Evolutionary conservation across 2,797 vertebrate species (phyloP), one percentile per base, ranked within the genome.

Genomic region (Cygnus olor): DNA sequence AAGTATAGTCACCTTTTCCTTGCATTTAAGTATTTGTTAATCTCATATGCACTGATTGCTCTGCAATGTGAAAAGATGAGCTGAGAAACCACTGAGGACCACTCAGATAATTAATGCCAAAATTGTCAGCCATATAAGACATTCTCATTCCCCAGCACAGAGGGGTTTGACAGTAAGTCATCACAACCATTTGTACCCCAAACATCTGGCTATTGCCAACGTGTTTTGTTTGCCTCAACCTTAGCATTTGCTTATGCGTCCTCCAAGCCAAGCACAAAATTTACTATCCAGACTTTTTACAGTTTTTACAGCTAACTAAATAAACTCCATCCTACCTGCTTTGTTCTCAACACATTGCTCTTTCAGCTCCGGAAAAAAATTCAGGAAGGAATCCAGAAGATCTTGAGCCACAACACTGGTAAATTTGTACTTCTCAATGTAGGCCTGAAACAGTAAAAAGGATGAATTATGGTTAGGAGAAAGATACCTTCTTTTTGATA

Each of bases 391-490:
- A 93, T 99, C 98, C 74, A 99, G 98, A 91, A 99, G 98, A 97
- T 99, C 99, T 97, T 99, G 98, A 95, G 99, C 98, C 61, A 99
- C 98, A 24, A 99, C 99, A 0, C 99, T 99, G 92, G 98, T 98
- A 94, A 99, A 99, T 95, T 99, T 98, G 94, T 99, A 99, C 97
- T 99, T 98, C 80, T 98, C 98, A 76, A 99, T 99, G 17, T 99
- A 99, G 84, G 99, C 99, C 99, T 99, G 97, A 10, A 93, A 79
- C 15, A 86, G 54, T 94, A 53, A 96, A 66, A 88, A 2, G 4
- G 11, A 80, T 21, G 83, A 71, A 49, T 38, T 47, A 70, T 5
- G 4, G n/a, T 65, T 73, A 74, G 28, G 30, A 85, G 28, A 61
- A 61, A 74, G 10, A 74, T 16, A 51, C 15, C 11, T 65, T 91